Evolutionary conservation across 64 coral and sea anemone species (phyloP).

Genomic region (Dendrophyllia cribrosa): DNA sequence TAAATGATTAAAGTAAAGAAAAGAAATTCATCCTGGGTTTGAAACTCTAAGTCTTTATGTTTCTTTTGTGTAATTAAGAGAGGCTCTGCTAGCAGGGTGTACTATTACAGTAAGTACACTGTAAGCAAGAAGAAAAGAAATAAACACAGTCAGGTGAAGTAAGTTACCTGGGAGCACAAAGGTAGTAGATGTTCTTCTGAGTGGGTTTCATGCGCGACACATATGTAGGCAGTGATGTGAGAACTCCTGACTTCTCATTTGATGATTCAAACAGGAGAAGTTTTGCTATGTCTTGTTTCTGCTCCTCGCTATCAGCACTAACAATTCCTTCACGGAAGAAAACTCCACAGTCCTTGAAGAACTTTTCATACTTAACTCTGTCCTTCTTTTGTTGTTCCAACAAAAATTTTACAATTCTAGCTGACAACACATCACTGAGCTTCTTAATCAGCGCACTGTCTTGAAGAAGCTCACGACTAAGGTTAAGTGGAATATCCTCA

Average conservation of each 20-base stretch:
- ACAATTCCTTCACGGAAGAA: conserved; percentile 97
- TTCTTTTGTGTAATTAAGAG: no score
- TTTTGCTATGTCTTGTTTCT: conserved; percentile 88
- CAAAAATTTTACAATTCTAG: conserved; percentile 90
- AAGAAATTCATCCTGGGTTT: no score
- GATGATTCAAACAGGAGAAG: conserved; percentile 97
- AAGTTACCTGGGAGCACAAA: conserved; percentile 93
- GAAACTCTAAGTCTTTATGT: no score
- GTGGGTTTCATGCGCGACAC: conserved; percentile 88
- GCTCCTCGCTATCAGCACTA: conserved; percentile 74
- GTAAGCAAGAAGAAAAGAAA: not conserved
- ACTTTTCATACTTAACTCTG: conserved; percentile 95
- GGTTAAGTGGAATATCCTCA: conserved; percentile 96
- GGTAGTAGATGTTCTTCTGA: conserved; percentile 91
- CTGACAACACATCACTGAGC: conserved; percentile 76
- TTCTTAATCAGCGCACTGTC: conserved; percentile 95
- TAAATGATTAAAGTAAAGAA: no score
- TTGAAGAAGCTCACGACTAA: conserved; percentile 94
- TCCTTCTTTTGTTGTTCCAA: conserved; percentile 83
- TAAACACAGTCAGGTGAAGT: not conserved
- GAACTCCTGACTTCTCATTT: conserved; percentile 80
- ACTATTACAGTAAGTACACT: no score
- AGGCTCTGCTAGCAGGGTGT: no score
- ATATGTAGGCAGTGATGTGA: conserved; percentile 83
- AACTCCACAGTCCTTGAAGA: conserved; percentile 90